Conservation (phyloP, 2,888 invertebrate genomes). For the Brachyopa scutellaris region DNA sequence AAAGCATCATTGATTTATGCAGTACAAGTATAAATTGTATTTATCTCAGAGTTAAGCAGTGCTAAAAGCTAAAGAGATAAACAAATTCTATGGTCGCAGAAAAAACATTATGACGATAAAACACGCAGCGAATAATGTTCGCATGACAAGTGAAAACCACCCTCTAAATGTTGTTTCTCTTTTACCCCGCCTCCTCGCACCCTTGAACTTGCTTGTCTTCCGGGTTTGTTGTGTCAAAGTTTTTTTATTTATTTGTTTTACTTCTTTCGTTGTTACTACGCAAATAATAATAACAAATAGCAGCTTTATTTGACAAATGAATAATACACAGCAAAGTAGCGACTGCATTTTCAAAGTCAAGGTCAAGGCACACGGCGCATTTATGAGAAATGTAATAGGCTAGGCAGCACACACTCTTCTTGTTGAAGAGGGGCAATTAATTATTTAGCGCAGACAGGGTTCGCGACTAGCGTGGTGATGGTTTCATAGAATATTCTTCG, state of each 20-base stretch:
- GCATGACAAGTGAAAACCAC: slow-evolving; percentile 46
- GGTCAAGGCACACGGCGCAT: too few relatives aligned
- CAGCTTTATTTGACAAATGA: slow-evolving; percentile 21
- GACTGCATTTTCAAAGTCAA: slow-evolving; percentile 66
- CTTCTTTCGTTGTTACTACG: neutral
- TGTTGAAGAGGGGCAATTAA: slow-evolving; percentile 40
- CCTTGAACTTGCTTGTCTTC: neutral
- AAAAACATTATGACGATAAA: too few relatives aligned
- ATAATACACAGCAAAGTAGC: slow-evolving; percentile 20
- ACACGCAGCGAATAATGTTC: too few relatives aligned
- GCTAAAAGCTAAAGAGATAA: slow-evolving; percentile 16
- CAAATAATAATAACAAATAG: slow-evolving; percentile 18
- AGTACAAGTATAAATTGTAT: slow-evolving; percentile 2
- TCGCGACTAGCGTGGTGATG: neutral
- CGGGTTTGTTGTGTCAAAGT: neutral
- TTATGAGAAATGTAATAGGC: too few relatives aligned
- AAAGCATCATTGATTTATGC: neutral
- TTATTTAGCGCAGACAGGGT: slow-evolving; percentile 35
- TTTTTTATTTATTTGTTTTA: slow-evolving; percentile 49
- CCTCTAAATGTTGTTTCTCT: too few relatives aligned
- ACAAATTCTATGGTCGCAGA: too few relatives aligned
- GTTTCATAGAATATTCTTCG: neutral
- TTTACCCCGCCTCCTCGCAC: too few relatives aligned
- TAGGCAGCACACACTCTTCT: too few relatives aligned
- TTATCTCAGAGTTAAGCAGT: slow-evolving; percentile 8